A percentile compares a stretch with the other conserved stretches of the same genome.
Conservation (phyloP, 2,113 vertebrate species). For the Gasterosteus nipponicus region DNA sequence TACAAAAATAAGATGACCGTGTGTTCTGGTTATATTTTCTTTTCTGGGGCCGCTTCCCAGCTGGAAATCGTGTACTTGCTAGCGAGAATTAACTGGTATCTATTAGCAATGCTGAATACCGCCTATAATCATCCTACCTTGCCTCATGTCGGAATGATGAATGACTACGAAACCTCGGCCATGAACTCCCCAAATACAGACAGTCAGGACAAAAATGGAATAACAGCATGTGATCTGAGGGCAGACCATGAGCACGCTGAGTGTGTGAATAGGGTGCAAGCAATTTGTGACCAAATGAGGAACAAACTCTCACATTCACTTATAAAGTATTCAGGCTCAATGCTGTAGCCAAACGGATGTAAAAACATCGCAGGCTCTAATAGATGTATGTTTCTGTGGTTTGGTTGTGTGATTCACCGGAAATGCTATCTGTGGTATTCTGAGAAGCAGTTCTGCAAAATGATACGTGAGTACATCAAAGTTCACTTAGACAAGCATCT, state of each 20-base stretch:
- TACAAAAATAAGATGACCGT: too few species aligned
- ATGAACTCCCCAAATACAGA: too few species aligned
- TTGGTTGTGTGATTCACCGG: fast-evolving
- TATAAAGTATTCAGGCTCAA: neutral
- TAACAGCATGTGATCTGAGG: neutral
- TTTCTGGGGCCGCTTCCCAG: too few species aligned
- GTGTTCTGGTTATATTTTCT: too few species aligned
- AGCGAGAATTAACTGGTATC: too few species aligned
- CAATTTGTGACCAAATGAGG: neutral
- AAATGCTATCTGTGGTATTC: neutral
- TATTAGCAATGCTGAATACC: too few species aligned
- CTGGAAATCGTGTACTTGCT: too few species aligned
- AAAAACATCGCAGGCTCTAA: neutral
- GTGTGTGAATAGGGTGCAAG: neutral
- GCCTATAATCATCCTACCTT: too few species aligned
- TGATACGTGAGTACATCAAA: too few species aligned
- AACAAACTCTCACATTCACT: neutral
- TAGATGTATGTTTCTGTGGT: neutral
- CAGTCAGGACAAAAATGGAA: neutral
- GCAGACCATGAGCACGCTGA: neutral
- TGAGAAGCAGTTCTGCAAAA: neutral
- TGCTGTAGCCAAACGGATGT: neutral
- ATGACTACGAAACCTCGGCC: too few species aligned
- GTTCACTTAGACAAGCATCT: neutral
- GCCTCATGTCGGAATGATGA: too few species aligned